phyloP scores from a whole-genome alignment of 2,797 vertebrate genomes.

The Crenuchus spilurus region DNA sequence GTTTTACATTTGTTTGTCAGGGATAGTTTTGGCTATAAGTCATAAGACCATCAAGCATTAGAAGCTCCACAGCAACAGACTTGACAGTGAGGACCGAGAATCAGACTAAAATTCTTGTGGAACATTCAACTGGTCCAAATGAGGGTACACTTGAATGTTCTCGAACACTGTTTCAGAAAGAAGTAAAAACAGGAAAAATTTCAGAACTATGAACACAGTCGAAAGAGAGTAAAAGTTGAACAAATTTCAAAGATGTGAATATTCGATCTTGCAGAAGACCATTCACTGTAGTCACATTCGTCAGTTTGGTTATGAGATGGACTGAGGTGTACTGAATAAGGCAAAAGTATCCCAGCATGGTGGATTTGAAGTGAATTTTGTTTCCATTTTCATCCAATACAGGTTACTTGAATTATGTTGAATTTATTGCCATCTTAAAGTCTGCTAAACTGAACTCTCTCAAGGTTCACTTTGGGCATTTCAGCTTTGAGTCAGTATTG shows the following conservation, averaged over 20 bases:
- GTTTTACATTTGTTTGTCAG: conserved; percentile 1
- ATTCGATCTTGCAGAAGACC: conserved; percentile 19
- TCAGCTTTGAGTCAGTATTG: background rate
- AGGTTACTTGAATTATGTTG: conserved; percentile 11
- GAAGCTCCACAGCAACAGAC: conserved; percentile 35
- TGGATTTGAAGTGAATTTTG: background rate
- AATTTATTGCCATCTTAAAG: conserved; percentile 8
- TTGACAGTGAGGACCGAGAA: conserved; percentile 26
- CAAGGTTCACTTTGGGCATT: conserved; percentile 5
- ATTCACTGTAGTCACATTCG: background rate
- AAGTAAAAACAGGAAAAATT: conserved; percentile 3
- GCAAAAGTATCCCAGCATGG: conserved; percentile 1
- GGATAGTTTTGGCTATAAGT: background rate
- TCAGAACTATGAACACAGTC: conserved; percentile 12
- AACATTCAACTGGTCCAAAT: conserved; percentile 28
- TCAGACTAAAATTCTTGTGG: conserved; percentile 18
- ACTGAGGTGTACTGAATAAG: background rate
- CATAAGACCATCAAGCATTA: conserved; percentile 17
- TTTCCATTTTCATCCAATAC: background rate
- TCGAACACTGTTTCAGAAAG: background rate
- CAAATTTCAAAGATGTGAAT: background rate
- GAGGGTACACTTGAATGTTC: conserved; percentile 24
- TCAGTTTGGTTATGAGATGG: background rate
- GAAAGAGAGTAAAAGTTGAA: background rate
- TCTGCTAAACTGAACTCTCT: background rate